Percentiles rank a stretch among this genome's conserved stretches.
These are phyloP conservation scores for Halyomorpha halys DNA, from an alignment of 1,140 invertebrate genomes.

Conservation along the genomic window DNA sequence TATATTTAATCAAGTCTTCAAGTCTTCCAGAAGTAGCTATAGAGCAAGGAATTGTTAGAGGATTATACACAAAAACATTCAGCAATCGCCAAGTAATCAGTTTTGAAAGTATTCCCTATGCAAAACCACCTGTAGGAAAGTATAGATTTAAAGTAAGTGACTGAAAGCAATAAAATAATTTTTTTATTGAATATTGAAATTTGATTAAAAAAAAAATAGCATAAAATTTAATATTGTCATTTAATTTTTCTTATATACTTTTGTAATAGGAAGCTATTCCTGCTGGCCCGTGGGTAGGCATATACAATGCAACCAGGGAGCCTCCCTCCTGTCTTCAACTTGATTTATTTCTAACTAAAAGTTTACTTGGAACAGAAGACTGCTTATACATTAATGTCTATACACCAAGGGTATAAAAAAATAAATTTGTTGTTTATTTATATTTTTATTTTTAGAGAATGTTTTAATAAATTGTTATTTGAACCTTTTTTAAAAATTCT, in stretches of 20 bases:
- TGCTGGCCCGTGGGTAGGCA: neutral
- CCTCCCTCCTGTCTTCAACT: neutral
- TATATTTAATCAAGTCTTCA: no score
- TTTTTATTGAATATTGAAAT: no score
- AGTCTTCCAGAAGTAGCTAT: neutral
- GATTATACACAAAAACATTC: constrained; percentile 8
- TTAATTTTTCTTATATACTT: neutral
- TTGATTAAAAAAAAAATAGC: no score
- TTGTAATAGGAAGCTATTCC: neutral
- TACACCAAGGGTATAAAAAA: constrained; percentile 25
- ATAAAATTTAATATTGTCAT: no score
- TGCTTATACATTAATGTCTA: constrained; percentile 33
- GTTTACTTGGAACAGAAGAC: constrained; percentile 28
- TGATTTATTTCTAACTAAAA: neutral
- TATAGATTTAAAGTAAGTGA: constrained; percentile 2
- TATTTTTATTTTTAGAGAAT: no score
- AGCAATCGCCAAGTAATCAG: neutral
- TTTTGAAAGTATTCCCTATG: constrained; percentile 9
- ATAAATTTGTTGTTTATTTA: no score
- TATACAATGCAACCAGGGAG: neutral
- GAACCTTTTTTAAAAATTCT: no score
- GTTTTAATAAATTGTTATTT: no score
- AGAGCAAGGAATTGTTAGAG: constrained; percentile 1
- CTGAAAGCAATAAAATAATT: no score
- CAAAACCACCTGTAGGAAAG: neutral